phyloP scores from a whole-genome alignment of 2,797 vertebrate species.

The Arrhamphus sclerolepis region DNA sequence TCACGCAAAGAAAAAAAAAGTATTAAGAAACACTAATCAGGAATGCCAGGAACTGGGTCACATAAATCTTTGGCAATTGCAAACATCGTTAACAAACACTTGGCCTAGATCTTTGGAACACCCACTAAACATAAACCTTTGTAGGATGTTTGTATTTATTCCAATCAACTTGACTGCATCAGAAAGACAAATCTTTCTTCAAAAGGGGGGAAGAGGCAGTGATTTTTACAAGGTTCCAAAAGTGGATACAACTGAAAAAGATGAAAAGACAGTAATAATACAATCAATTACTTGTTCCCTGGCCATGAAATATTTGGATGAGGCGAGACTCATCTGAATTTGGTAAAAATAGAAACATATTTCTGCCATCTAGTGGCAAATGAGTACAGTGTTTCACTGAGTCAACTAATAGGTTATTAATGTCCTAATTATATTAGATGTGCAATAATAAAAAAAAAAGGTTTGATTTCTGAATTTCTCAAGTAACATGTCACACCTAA shows the following conservation, averaged over 20 bases:
- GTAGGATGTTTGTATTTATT: constrained; percentile 16
- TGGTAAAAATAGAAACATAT: constrained; percentile 7
- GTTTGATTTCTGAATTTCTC: too few species aligned
- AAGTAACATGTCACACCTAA: too few species aligned
- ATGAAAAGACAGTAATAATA: not conserved
- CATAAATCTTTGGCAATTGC: constrained; percentile 35
- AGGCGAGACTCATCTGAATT: not conserved
- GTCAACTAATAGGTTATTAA: not conserved
- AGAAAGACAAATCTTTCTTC: not conserved
- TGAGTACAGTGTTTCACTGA: constrained; percentile 1
- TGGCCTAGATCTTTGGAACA: constrained; percentile 54
- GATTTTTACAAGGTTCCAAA: not conserved
- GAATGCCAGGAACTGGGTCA: constrained; percentile 43
- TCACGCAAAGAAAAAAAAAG: not conserved
- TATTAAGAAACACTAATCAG: constrained; percentile 31
- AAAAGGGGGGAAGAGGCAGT: too few species aligned
- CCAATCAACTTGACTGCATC: constrained; percentile 5
- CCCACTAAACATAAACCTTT: constrained; percentile 23
- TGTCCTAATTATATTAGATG: too few species aligned
- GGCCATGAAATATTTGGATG: not conserved
- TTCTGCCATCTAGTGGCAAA: constrained; percentile 62
- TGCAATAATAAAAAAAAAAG: too few species aligned
- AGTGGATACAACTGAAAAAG: not conserved
- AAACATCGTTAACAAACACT: constrained; percentile 52
- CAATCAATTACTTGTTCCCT: not conserved